Percentiles rank a stretch among this genome's conserved stretches.
Evolutionary conservation across 2,888 invertebrate genomes (phyloP).

Genomic region (Buathra laborator): DNA sequence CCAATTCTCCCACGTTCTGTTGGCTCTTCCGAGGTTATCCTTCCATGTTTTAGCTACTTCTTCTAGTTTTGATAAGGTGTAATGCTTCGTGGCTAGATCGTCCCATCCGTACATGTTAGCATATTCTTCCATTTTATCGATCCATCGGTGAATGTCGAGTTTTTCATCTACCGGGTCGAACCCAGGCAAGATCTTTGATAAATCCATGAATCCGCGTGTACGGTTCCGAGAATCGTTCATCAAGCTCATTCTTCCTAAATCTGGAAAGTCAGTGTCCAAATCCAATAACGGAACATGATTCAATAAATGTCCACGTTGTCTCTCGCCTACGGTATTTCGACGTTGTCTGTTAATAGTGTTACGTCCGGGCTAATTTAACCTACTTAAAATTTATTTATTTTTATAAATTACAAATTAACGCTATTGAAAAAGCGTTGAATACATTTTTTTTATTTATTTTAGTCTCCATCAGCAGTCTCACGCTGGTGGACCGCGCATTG

Average conservation of each 20-base stretch:
- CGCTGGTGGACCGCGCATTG: no score
- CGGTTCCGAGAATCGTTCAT: not conserved
- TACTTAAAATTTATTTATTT: no score
- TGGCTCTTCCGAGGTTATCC: no score
- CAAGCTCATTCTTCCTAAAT: slow-evolving; percentile 12
- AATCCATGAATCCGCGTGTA: slow-evolving; percentile 8
- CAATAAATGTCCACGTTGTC: not conserved
- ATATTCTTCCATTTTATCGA: slow-evolving; percentile 72
- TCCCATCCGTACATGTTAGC: slow-evolving; percentile 70
- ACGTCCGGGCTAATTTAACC: no score
- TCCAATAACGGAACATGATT: not conserved
- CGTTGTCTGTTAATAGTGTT: not conserved
- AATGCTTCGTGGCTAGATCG: slow-evolving; percentile 69
- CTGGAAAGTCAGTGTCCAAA: not conserved
- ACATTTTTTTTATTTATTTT: no score
- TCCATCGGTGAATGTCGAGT: slow-evolving; percentile 64
- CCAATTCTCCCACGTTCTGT: no score
- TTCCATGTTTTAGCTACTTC: not conserved
- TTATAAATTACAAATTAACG: no score
- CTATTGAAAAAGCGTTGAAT: no score
- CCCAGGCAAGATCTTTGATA: slow-evolving; percentile 43
- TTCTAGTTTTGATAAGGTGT: slow-evolving; percentile 52
- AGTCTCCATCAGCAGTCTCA: no score
- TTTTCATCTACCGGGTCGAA: slow-evolving; percentile 64
- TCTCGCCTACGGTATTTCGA: not conserved